Base-by-base conservation (phyloP, 2,888 invertebrate genomes). In the Nysson spinosus region DNA sequence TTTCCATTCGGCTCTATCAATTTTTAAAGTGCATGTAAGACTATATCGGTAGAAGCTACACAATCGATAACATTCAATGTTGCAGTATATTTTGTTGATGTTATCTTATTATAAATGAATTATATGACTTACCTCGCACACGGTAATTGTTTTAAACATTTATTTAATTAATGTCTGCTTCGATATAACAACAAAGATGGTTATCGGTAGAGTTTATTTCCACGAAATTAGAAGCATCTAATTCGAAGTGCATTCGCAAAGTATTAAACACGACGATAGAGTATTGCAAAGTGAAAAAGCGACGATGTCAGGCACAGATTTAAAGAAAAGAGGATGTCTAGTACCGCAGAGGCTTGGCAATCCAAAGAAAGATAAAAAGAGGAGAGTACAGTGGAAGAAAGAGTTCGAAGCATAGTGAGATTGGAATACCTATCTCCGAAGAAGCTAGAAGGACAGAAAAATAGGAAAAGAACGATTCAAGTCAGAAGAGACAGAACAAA, bases 401-500 rank as follows among this genome's bases (percentile, higher is more conserved):
- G 26, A 50, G 14, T 30, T 28, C 51, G 69, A 56, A 72, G 73
- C 71, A 77, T 78, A 80, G 79, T 78, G 81, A 80, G 80, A 81
- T 82, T 81, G 82, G 77, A 79, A 79, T 78, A 72, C 72, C 72
- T 70, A 65, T 68, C 71, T 40, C 64, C 55, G 69, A 63, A 74
- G 68, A 72, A 73, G 70, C 39, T 43, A 61, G 64, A 63, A 69
- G 64, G 69, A 58, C 49, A 42, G 72, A 56, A 60, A 60, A 55
- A 68, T 56, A 51, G 46, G 16, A 49, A 50, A 54, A 73, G 43
- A 52, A 54, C 67, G 63, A 75, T 47, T 46, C 34, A 47, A 72
- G 61, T 32, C 56, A 58, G 49, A 62, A 67, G 44, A 69, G 56
- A 69, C 66, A 61, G 71, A 55, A 62, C 46, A 49, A 51, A 52